Evolutionary conservation across 1,140 invertebrate genomes (phyloP).

Genomic region (Euborellia annulipes): DNA sequence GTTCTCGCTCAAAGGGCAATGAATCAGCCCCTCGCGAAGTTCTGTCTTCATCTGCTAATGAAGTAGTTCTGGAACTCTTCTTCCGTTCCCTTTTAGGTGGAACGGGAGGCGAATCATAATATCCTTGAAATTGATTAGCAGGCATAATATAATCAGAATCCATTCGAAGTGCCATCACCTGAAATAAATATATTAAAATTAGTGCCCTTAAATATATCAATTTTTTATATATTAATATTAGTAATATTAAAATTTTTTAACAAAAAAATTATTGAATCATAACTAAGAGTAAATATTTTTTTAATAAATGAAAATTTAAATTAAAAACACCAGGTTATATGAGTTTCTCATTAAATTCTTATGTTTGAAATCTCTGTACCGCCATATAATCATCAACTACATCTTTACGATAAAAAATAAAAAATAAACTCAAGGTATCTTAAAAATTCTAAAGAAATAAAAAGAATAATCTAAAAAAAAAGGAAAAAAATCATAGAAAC

Average conservation of each 20-base stretch:
- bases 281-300: not conserved
- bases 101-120: slow-evolving; percentile 18
- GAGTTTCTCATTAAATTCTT: too few species aligned
- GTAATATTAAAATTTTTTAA: slow-evolving; percentile 5
- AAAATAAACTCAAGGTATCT: too few species aligned
- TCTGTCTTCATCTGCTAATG: slow-evolving; percentile 41
- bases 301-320: too few species aligned
- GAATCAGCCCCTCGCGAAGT: slow-evolving; percentile 55
- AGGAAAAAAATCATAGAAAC: too few species aligned
- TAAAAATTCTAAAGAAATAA: too few species aligned
- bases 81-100: slow-evolving; percentile 30
- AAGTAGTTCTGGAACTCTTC: slow-evolving; percentile 32
- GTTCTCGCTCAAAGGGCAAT: slow-evolving; percentile 18
- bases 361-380: too few species aligned
- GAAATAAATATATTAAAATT: slow-evolving; percentile 18
- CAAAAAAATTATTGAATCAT: not conserved
- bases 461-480: too few species aligned
- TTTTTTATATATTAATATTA: slow-evolving; percentile 2
- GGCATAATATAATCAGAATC: slow-evolving; percentile 44
- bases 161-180: slow-evolving; percentile 43
- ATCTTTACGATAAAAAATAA: too few species aligned
- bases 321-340: too few species aligned
- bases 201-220: slow-evolving; percentile 7
- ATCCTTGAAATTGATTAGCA: slow-evolving; percentile 28
- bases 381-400: too few species aligned